phyloP scores from a whole-genome alignment of 2,113 vertebrate species.

The Scatophagus argus region DNA sequence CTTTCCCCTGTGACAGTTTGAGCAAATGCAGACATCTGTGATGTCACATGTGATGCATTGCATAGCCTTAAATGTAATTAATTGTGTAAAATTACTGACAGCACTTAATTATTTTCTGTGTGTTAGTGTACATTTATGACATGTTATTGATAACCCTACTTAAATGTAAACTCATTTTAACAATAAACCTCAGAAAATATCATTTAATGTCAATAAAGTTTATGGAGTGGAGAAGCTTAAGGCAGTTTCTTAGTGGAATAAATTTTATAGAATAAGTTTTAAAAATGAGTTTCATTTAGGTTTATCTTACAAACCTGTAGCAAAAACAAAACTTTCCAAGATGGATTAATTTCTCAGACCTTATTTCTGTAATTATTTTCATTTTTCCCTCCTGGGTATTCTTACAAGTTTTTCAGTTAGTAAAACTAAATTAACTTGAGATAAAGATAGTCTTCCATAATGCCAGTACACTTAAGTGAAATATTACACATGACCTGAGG shows the following conservation, averaged over 20 bases:
- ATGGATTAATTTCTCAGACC: background rate
- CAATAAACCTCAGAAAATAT: slow-evolving; percentile 2
- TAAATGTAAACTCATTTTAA: slow-evolving; percentile 4
- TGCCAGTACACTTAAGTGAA: slow-evolving; percentile 4
- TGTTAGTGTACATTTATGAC: background rate
- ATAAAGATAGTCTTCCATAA: background rate
- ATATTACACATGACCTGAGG: background rate
- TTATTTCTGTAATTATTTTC: slow-evolving; percentile 21
- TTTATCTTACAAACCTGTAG: slow-evolving; percentile 21
- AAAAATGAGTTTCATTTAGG: background rate
- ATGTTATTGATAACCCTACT: background rate
- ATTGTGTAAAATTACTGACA: slow-evolving; percentile 8
- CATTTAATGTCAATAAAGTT: slow-evolving; percentile 7
- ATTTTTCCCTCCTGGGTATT: background rate
- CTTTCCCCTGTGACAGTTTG: background rate
- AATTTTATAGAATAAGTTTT: background rate
- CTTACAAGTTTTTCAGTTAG: background rate
- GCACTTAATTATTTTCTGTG: background rate
- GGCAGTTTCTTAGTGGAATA: background rate
- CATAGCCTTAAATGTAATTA: slow-evolving; percentile 8
- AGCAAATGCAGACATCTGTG: slow-evolving; percentile 26
- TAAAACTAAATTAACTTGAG: background rate
- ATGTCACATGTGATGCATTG: slow-evolving; percentile 12
- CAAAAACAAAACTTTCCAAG: background rate
- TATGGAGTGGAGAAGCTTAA: slow-evolving; percentile 2